Base-by-base conservation (phyloP, 53 echinoderm and acorn worm species). In the Mesocentrotus franciscanus region DNA sequence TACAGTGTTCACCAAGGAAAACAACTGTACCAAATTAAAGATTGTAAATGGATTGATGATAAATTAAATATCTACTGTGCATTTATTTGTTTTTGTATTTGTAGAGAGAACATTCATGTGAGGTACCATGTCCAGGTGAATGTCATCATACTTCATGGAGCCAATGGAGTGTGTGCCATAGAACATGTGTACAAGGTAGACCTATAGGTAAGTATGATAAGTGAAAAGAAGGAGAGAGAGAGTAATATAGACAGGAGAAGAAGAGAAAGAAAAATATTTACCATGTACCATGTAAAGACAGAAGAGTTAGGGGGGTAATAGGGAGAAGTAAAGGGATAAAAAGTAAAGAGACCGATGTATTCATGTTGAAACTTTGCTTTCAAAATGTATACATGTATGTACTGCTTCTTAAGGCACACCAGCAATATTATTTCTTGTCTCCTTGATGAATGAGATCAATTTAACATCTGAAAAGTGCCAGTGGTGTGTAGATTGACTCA, bases 71-170 rank as follows among this genome's bases (percentile, higher is more conserved):
- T 62, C 14, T 62, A 62, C 18, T 62, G 1, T 14, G 74, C 32
- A 9, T 81, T 42, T 81, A 36, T 62, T 89, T 93, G 18, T 90
- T 71, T 61, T 90, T 95, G 30, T 1, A 39, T 94, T 85, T 26
- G 5, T 90, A 99, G 98, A 96, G 95, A 59, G 97, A 97, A 74
- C 96, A 97, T 61, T 59, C 49, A 12, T 98, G 98, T 92, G 95
- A 95, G 26, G 95, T 97, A 71, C 97, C 97, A 2, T 99, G 98
- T 75, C 98, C 99, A 7, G 97, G 98, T 90, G 97, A 99, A 85
- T 98, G 99, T 85, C 96, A 98, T 59, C 95, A 96, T 30, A 97
- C 97, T 22, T 79, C 95, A 55, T 99, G 99, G 99, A 97, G 97
- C 78, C 92, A 58, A 32, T 99, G 98, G 99, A 99, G 99, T 95